Evolutionary conservation across 2,888 invertebrate genomes (phyloP).

Genomic region (Alloplasta piceator): DNA sequence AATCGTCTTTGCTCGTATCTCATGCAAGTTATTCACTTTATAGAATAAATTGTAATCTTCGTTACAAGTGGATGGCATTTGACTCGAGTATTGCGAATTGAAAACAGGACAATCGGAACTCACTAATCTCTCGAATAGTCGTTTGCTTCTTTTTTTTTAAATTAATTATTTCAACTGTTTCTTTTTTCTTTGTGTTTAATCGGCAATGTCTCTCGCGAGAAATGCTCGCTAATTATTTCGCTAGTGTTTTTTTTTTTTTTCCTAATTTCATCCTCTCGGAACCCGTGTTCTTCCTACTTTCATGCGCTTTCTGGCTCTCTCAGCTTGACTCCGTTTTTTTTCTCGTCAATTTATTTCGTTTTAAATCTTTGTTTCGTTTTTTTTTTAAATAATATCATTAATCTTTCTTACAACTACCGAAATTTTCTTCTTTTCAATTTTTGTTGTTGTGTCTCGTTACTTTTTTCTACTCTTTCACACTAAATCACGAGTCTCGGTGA

Average conservation of each 20-base stretch:
- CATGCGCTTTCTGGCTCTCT: conserved; percentile 34
- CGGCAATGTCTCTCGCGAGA: conserved; percentile 57
- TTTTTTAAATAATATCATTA: conserved; percentile 60
- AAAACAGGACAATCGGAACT: conserved; percentile 57
- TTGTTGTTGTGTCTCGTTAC: conserved; percentile 44
- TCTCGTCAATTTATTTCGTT: conserved; percentile 13
- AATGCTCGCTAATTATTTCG: too few relatives aligned
- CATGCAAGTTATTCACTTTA: conserved; percentile 42
- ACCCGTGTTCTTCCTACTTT: conserved; percentile 56
- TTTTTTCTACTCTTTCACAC: conserved; percentile 41
- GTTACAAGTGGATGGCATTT: conserved; percentile 67
- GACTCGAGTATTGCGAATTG: conserved; percentile 63
- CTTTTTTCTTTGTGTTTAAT: too few relatives aligned
- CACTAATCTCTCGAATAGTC: conserved; percentile 64
- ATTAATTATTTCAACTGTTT: conserved; percentile 40
- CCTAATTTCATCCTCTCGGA: conserved; percentile 53
- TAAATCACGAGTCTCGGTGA: conserved; percentile 58
- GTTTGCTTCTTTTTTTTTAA: conserved; percentile 39
- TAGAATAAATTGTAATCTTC: conserved; percentile 57
- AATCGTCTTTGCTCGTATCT: conserved; percentile 1
- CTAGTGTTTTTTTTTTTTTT: conserved; percentile 52
- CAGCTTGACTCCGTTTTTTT: conserved; percentile 31
- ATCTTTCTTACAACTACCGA: conserved; percentile 54
- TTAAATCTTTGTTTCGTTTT: conserved; percentile 29
- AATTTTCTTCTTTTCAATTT: conserved; percentile 50